phyloP scores from a whole-genome alignment of 2,113 vertebrate species.

The Ceyx melanurus region DNA sequence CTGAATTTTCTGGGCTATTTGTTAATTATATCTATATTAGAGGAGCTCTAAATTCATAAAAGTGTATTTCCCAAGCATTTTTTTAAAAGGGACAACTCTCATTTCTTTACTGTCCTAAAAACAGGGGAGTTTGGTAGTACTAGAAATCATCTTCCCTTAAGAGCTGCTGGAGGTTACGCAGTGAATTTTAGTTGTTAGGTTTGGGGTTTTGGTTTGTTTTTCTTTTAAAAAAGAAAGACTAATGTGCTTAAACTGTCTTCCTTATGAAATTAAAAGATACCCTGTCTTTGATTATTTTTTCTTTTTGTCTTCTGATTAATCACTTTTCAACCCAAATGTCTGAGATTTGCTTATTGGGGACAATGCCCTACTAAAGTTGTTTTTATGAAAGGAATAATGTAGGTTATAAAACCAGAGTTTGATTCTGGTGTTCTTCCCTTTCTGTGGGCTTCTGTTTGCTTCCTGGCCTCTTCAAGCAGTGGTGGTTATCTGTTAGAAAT shows the following conservation, averaged over 20 bases:
- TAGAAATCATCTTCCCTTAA: not conserved
- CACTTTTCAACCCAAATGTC: not conserved
- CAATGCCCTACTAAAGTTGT: not conserved
- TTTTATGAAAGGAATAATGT: not conserved
- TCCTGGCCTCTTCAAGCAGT: not conserved
- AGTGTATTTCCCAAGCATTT: not conserved
- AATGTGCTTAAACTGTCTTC: not conserved
- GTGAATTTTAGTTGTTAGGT: not conserved
- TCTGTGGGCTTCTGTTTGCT: not conserved
- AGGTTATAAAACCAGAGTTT: not conserved
- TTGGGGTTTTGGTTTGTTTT: not conserved
- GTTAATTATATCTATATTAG: not conserved
- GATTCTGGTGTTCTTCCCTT: not conserved
- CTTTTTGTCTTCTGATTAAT: not conserved
- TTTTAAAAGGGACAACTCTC: not conserved
- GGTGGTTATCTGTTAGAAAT: not conserved
- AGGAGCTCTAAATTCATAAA: not conserved
- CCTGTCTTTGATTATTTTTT: not conserved
- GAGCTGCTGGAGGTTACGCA: not conserved
- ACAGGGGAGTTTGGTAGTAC: not conserved
- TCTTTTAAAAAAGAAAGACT: not conserved
- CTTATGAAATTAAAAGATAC: not conserved
- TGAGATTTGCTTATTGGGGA: not conserved
- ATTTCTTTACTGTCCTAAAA: not conserved
- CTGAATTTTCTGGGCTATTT: not conserved